Evolutionary conservation across 2,888 invertebrate species (phyloP).

Genomic region (Gymnocheta viridis): DNA sequence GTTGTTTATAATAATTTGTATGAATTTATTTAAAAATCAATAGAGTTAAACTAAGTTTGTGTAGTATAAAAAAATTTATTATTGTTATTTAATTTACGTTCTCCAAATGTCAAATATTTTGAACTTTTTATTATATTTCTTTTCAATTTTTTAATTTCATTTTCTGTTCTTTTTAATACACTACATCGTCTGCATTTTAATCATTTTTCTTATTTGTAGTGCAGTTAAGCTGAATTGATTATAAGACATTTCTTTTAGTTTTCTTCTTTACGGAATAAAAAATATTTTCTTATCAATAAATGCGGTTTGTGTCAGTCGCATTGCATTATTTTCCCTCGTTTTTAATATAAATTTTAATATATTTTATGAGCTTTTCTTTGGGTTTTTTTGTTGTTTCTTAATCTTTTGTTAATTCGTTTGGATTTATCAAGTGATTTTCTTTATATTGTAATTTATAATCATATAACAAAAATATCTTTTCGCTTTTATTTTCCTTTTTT

Average conservation of each 20-base stretch:
- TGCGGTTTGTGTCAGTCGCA: not conserved
- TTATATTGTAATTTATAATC: conserved; percentile 58
- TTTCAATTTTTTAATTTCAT: conserved; percentile 11
- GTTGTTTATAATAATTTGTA: conserved; percentile 58
- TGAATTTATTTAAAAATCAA: conserved; percentile 50
- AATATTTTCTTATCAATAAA: conserved; percentile 19
- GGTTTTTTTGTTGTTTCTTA: too few relatives aligned
- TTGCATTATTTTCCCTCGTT: not conserved
- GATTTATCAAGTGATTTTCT: conserved; percentile 56
- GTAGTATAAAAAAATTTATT: conserved; percentile 12
- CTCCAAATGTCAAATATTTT: conserved; percentile 48
- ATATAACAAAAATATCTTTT: conserved; percentile 7
- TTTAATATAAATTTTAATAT: conserved; percentile 15
- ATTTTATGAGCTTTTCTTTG: conserved; percentile 45
- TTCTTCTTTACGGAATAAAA: not conserved
- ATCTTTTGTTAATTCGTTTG: conserved; percentile 45
- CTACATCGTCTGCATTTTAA: conserved; percentile 28
- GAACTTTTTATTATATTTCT: conserved; percentile 27
- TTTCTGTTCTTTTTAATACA: conserved; percentile 18
- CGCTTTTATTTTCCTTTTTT: not conserved
- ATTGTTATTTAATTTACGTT: conserved; percentile 17
- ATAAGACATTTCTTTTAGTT: conserved; percentile 23
- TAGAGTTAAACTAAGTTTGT: too few relatives aligned
- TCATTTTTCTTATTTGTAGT: conserved; percentile 22
- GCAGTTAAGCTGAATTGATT: conserved; percentile 34